Conservation (phyloP, 1,140 invertebrate species). For the Lasioglossum albipes region DNA sequence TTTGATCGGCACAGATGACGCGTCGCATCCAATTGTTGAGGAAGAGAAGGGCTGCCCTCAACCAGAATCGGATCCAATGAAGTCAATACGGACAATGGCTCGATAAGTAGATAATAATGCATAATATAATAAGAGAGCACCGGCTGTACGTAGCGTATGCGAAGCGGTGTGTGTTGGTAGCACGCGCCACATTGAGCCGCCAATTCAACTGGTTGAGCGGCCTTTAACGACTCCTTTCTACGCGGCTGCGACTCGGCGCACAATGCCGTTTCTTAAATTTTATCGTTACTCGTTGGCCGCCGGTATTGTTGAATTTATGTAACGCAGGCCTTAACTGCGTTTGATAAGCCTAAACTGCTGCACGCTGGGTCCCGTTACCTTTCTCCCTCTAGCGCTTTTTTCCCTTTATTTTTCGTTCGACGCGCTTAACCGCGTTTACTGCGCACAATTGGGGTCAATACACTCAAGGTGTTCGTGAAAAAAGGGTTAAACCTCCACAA, state of each 20-base stretch:
- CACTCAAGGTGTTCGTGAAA: background rate
- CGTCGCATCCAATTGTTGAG: slow-evolving; percentile 53
- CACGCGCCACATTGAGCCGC: slow-evolving; percentile 69
- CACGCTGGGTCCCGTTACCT: slow-evolving; percentile 1
- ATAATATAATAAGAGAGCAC: slow-evolving; percentile 73
- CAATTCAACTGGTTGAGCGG: slow-evolving; percentile 64
- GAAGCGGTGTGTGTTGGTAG: slow-evolving; percentile 63
- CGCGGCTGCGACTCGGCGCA: slow-evolving; percentile 50
- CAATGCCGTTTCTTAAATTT: slow-evolving; percentile 67
- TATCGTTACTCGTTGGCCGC: slow-evolving; percentile 60
- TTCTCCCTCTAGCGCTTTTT: background rate
- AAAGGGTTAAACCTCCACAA: background rate
- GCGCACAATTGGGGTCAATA: slow-evolving; percentile 4
- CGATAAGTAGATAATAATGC: slow-evolving; percentile 74
- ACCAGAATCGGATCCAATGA: slow-evolving; percentile 65
- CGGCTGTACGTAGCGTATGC: slow-evolving; percentile 53
- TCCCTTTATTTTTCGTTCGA: background rate
- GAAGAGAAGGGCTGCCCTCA: slow-evolving; percentile 42
- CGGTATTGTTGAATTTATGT: slow-evolving; percentile 61
- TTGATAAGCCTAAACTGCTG: slow-evolving; percentile 52
- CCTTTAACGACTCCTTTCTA: slow-evolving; percentile 66
- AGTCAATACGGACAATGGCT: slow-evolving; percentile 69
- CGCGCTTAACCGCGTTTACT: background rate
- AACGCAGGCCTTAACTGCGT: slow-evolving; percentile 53
- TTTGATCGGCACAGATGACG: slow-evolving; percentile 22